A percentile compares a stretch with the other conserved stretches of the same genome.
Conservation (phyloP, 2,888 invertebrate species). For the Matsumyia berberina region DNA sequence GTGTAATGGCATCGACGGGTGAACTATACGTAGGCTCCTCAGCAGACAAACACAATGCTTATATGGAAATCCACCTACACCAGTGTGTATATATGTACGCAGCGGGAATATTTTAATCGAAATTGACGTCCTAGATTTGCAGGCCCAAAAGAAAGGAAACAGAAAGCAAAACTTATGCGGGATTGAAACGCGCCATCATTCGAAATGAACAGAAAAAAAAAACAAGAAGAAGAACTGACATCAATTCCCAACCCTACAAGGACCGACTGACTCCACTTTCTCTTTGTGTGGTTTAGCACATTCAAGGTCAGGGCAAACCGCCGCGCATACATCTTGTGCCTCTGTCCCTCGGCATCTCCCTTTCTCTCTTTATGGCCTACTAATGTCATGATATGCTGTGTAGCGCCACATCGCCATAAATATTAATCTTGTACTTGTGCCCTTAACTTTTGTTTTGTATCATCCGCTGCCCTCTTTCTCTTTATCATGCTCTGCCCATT, state of each 20-base stretch:
- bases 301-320: conserved; percentile 60
- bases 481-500: neutral
- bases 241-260: conserved; percentile 43
- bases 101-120: conserved; percentile 46
- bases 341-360: conserved; percentile 1
- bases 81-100: neutral
- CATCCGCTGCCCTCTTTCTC: conserved; percentile 11
- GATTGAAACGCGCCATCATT: conserved; percentile 42
- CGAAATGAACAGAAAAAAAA: conserved; percentile 24
- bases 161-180: conserved; percentile 17
- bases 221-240: conserved; percentile 26
- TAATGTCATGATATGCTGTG: conserved; percentile 61
- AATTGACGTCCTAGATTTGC: conserved; percentile 46
- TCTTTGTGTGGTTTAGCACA: conserved; percentile 34
- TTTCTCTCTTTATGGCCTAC: conserved; percentile 55
- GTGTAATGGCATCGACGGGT: neutral
- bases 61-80: conserved; percentile 5
- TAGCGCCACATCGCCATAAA: conserved; percentile 58
- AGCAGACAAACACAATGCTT: conserved; percentile 5
- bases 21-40: neutral
- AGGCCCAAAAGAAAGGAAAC: neutral
- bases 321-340: conserved; percentile 5
- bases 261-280: conserved; percentile 28
- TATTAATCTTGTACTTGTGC: conserved; percentile 57
- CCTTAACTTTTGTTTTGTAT: conserved; percentile 44